Conservation (phyloP, 1,140 invertebrate species). For the Schlechtendalia chinensis region DNA sequence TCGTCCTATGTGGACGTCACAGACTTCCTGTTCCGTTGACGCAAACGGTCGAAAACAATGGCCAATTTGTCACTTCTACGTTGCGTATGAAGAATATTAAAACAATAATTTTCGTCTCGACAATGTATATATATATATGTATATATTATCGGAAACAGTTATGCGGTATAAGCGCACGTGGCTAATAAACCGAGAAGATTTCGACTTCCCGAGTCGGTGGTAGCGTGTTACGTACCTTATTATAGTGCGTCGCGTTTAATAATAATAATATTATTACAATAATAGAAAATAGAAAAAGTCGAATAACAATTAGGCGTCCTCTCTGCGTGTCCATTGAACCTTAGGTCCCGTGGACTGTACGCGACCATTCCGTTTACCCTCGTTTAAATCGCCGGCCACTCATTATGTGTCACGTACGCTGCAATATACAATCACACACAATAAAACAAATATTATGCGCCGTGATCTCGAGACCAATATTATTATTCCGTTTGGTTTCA, state of each 20-base stretch:
- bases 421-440: not conserved
- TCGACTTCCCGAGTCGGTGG: not conserved
- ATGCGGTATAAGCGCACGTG: no score
- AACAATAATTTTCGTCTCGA: constrained; percentile 26
- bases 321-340: constrained; percentile 35
- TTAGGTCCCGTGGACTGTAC: constrained; percentile 10
- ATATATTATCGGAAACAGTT: constrained; percentile 21
- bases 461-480: not conserved
- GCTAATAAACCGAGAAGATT: constrained; percentile 35
- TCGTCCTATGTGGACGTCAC: constrained; percentile 10
- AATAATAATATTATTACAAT: no score
- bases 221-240: no score
- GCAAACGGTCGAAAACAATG: constrained; percentile 35
- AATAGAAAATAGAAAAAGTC: constrained; percentile 12
- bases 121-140: no score
- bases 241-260: no score
- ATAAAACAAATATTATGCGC: constrained; percentile 3
- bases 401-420: constrained; percentile 12
- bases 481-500: not conserved
- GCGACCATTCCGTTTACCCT: constrained; percentile 30
- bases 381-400: constrained; percentile 38
- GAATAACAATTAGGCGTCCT: constrained; percentile 19
- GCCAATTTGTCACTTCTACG: constrained; percentile 41
- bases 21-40: constrained; percentile 41
- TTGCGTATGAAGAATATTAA: constrained; percentile 32